Percentiles rank a stretch among this genome's conserved stretches.
These are phyloP conservation scores for Eulacestoma nigropectus DNA, from an alignment of 2,113 vertebrate genomes.

Conservation along the genomic window DNA sequence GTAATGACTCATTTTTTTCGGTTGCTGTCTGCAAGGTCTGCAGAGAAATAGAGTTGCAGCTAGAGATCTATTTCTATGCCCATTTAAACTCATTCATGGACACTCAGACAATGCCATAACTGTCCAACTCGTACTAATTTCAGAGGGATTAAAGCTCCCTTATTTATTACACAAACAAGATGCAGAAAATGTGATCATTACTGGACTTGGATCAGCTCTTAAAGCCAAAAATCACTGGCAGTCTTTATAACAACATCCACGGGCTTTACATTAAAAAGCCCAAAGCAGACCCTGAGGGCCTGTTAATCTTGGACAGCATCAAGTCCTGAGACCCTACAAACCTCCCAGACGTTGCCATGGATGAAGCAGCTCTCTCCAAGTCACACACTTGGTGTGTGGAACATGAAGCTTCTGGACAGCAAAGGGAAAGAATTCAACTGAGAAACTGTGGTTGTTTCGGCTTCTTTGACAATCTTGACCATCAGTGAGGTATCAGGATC, in stretches of 20 bases:
- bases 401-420: neutral
- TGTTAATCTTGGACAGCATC: neutral
- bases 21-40: neutral
- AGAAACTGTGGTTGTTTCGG: neutral
- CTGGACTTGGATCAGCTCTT: neutral
- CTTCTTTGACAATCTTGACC: neutral
- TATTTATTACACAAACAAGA: neutral
- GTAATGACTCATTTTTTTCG: neutral
- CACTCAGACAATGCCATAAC: neutral
- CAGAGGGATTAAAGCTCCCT: neutral
- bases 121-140: neutral
- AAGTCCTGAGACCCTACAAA: neutral
- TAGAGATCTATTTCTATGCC: neutral
- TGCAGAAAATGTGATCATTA: neutral
- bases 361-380: neutral
- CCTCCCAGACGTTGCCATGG: neutral
- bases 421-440: neutral
- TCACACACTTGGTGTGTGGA: neutral
- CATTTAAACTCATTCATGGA: neutral
- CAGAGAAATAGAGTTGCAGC: neutral
- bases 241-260: neutral
- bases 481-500: neutral
- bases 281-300: neutral
- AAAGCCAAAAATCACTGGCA: neutral
- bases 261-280: neutral